Percentiles rank a stretch among this genome's conserved stretches.
Conservation (phyloP, 2,797 vertebrate genomes). For the Thunnus albacares region DNA sequence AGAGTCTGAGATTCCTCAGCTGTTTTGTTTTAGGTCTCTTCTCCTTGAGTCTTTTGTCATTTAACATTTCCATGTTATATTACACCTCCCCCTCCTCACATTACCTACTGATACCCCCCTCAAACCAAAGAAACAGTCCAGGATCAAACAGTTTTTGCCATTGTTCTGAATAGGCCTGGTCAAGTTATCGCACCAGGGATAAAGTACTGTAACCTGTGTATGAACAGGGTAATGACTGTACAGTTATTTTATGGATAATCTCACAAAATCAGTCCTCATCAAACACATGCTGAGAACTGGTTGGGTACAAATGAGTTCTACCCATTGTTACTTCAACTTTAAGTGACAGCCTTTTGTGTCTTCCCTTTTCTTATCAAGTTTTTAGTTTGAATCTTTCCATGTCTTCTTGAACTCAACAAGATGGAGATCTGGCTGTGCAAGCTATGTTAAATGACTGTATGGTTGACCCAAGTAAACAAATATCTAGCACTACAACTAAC, state of each 20-base stretch:
- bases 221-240: background rate
- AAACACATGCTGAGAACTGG: too few species aligned
- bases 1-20: slow-evolving; percentile 44
- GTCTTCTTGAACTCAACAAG: background rate
- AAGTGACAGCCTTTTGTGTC: too few species aligned
- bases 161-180: slow-evolving; percentile 28
- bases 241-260: slow-evolving; percentile 23
- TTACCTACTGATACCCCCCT: slow-evolving; percentile 24
- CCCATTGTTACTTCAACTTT: background rate
- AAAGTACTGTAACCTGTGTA: slow-evolving; percentile 19
- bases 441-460: background rate
- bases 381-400: too few species aligned
- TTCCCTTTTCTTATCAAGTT: too few species aligned
- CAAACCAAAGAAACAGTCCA: slow-evolving; percentile 27
- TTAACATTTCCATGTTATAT: slow-evolving; percentile 51
- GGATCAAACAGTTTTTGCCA: slow-evolving; percentile 41
- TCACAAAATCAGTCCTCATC: background rate
- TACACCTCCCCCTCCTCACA: slow-evolving; percentile 47
- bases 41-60: slow-evolving; percentile 45
- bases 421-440: background rate
- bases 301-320: too few species aligned
- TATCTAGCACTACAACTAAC: background rate
- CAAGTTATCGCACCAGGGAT: slow-evolving; percentile 22
- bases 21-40: slow-evolving; percentile 43
- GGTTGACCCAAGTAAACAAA: background rate